Conservation (phyloP, 2,888 invertebrate species). For the Orchestes rusci region DNA sequence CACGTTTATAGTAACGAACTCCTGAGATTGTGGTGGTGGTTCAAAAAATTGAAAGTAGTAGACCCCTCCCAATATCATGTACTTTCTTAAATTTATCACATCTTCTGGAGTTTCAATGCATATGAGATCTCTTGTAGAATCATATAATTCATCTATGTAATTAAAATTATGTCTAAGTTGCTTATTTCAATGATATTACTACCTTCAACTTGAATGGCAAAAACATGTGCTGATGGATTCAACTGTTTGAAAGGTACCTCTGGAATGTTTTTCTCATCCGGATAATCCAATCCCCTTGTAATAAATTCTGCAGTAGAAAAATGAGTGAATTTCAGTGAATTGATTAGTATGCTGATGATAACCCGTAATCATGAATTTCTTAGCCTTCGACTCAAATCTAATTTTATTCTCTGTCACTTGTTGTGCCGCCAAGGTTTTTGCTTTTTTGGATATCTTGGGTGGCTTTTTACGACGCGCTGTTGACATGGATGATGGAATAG, state of each 20-base stretch:
- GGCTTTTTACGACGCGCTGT: too few relatives aligned
- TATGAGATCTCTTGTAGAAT: conserved; percentile 43
- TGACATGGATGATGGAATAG: too few relatives aligned
- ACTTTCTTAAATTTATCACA: conserved; percentile 69
- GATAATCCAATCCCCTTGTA: conserved; percentile 16
- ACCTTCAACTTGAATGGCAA: conserved; percentile 17
- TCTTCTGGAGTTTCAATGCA: conserved; percentile 44
- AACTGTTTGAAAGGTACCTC: conserved; percentile 37
- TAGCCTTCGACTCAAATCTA: not conserved
- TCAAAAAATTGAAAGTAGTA: conserved; percentile 64
- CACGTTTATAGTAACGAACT: conserved; percentile 45
- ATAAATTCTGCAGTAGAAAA: conserved; percentile 6
- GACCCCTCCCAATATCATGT: conserved; percentile 68
- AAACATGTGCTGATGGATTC: conserved; percentile 35
- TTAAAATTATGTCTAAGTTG: not conserved
- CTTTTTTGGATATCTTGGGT: too few relatives aligned
- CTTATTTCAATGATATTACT: not conserved
- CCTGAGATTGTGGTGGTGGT: conserved; percentile 71
- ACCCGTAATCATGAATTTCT: too few relatives aligned
- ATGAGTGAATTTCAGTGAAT: not conserved
- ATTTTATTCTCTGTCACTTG: conserved; percentile 5
- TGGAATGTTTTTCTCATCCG: conserved; percentile 33
- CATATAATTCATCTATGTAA: conserved; percentile 46
- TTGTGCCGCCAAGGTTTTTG: too few relatives aligned
- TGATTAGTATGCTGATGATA: too few relatives aligned